Evolutionary conservation across 2,888 invertebrate species (phyloP).

Genomic region (Drosophila pseudotakahashii): DNA sequence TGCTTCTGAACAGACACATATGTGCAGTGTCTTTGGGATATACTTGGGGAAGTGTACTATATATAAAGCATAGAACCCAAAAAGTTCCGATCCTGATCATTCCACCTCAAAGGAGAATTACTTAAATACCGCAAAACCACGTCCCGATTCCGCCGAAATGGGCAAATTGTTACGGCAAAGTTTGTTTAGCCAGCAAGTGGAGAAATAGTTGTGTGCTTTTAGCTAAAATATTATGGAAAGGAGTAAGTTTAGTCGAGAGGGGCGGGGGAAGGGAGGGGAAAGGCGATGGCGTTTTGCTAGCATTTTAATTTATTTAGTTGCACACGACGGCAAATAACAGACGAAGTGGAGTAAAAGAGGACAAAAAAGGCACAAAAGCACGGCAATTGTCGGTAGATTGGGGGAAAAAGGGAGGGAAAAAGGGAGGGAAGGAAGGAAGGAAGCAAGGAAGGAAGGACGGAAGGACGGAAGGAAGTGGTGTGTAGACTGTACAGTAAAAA

Average conservation of each 20-base stretch:
- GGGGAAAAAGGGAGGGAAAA: neutral
- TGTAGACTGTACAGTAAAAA: slow-evolving; percentile 5
- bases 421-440: neutral
- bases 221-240: slow-evolving; percentile 57
- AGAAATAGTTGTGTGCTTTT: slow-evolving; percentile 37
- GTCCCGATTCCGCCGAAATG: neutral
- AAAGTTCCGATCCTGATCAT: too few species aligned
- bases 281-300: slow-evolving; percentile 56
- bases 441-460: neutral
- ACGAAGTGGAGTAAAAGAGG: slow-evolving; percentile 1
- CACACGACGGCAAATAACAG: slow-evolving; percentile 41
- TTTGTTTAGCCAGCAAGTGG: slow-evolving; percentile 4
- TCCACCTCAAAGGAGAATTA: neutral
- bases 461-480: neutral
- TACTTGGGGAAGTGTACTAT: too few species aligned
- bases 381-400: slow-evolving; percentile 11
- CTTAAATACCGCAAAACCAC: neutral
- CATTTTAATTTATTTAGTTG: slow-evolving; percentile 79
- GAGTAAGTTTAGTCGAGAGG: slow-evolving; percentile 7
- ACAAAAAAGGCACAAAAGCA: slow-evolving; percentile 17
- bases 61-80: too few species aligned
- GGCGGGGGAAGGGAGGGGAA: too few species aligned
- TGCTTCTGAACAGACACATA: slow-evolving; percentile 15
- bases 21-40: slow-evolving; percentile 2
- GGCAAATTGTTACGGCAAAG: slow-evolving; percentile 1